A percentile compares a stretch with the other conserved stretches of the same genome.
Evolutionary conservation across 23 tunicate genomes (phyloP).

Genomic region (Oikopleura albicans): DNA sequence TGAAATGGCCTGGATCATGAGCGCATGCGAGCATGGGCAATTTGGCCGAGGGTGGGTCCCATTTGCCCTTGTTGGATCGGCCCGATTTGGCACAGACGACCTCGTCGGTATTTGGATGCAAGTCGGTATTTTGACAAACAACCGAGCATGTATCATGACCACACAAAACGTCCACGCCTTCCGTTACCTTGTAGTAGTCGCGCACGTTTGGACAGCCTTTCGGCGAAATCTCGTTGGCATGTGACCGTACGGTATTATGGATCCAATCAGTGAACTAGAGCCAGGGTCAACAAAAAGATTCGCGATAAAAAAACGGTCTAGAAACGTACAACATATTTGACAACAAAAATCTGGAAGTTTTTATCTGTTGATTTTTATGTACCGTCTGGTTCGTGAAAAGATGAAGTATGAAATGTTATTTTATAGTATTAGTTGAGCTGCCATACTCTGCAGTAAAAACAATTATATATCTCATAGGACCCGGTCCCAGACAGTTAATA

Average conservation of each 20-base stretch:
- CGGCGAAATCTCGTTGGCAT: neutral
- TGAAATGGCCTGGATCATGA: neutral
- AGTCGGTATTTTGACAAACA: neutral
- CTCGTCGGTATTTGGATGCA: neutral
- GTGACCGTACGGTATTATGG: neutral
- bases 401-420: too few species aligned
- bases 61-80: neutral
- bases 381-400: too few species aligned
- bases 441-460: too few species aligned
- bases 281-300: too few species aligned
- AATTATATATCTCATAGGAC: too few species aligned
- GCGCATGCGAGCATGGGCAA: neutral
- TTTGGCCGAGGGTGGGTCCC: neutral
- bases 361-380: too few species aligned
- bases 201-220: neutral
- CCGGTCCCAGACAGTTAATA: too few species aligned
- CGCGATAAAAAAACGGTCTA: too few species aligned
- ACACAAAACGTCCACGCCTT: neutral
- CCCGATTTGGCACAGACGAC: neutral
- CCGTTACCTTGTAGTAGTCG: neutral
- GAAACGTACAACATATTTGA: too few species aligned
- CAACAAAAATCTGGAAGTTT: too few species aligned
- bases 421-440: too few species aligned
- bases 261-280: slow-evolving; percentile 14
- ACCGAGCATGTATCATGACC: neutral